Evolutionary conservation across 2,113 vertebrate genomes (phyloP).

Genomic region (Pipra filicauda): DNA sequence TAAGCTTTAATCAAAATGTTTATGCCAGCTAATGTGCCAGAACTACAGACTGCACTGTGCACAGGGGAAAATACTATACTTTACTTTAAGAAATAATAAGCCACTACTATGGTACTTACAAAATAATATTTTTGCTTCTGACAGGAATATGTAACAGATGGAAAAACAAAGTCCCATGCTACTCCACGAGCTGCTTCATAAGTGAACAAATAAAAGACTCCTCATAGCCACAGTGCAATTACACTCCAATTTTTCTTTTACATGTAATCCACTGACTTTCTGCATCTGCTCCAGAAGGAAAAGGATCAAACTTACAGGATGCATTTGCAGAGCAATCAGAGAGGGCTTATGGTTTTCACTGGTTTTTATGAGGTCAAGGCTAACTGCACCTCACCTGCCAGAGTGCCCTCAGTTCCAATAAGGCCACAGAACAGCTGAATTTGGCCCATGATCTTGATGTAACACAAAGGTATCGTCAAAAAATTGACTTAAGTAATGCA

Average conservation of each 20-base stretch:
- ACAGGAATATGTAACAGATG: conserved; percentile 16
- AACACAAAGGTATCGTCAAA: not conserved
- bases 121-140: conserved; percentile 1
- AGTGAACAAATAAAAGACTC: not conserved
- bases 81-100: conserved; percentile 55
- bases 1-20: conserved; percentile 68
- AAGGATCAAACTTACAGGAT: not conserved
- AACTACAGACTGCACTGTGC: conserved; percentile 4
- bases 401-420: not conserved
- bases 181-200: not conserved
- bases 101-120: not conserved
- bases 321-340: not conserved
- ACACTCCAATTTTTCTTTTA: not conserved
- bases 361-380: not conserved
- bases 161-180: conserved; percentile 32
- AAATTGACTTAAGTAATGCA: not conserved
- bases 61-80: conserved; percentile 39
- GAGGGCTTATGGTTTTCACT: not conserved
- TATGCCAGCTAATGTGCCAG: conserved; percentile 59
- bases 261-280: not conserved
- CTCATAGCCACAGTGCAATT: not conserved
- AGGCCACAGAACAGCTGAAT: not conserved
- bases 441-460: not conserved
- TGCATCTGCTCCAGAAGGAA: not conserved
- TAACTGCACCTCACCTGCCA: not conserved